phyloP scores from a whole-genome alignment of 2,888 invertebrate species.

The Leptinotarsa tumamoca region DNA sequence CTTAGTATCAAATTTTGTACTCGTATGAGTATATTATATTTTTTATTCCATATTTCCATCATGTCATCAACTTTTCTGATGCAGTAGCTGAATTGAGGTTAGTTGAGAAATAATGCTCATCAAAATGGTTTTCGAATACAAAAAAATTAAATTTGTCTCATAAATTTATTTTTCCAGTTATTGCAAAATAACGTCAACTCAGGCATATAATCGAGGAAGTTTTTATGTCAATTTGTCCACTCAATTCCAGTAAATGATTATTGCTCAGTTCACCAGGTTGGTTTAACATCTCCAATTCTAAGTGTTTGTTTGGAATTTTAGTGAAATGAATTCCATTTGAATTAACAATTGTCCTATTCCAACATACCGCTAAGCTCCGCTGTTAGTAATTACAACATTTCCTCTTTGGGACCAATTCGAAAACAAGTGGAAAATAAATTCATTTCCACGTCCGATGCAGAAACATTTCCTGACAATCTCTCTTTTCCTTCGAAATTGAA shows the following conservation, averaged over 20 bases:
- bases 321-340: slow-evolving; percentile 8
- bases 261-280: background rate
- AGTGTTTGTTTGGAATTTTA: slow-evolving; percentile 1
- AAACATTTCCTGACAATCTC: background rate
- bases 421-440: slow-evolving; percentile 8
- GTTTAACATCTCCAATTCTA: background rate
- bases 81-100: too few species aligned
- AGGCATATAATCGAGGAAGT: background rate
- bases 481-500: slow-evolving; percentile 1
- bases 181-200: background rate
- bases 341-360: background rate
- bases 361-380: slow-evolving; percentile 14
- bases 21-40: too few species aligned
- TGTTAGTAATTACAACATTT: slow-evolving; percentile 7
- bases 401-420: slow-evolving; percentile 13
- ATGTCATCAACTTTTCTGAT: too few species aligned
- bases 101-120: too few species aligned
- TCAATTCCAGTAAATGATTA: background rate
- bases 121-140: too few species aligned
- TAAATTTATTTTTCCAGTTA: too few species aligned
- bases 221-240: background rate
- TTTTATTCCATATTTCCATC: too few species aligned
- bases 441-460: background rate
- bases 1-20: too few species aligned
- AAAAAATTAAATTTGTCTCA: too few species aligned